Evolutionary conservation across 2,797 vertebrate species (phyloP).

Genomic region (Myripristis murdjan): DNA sequence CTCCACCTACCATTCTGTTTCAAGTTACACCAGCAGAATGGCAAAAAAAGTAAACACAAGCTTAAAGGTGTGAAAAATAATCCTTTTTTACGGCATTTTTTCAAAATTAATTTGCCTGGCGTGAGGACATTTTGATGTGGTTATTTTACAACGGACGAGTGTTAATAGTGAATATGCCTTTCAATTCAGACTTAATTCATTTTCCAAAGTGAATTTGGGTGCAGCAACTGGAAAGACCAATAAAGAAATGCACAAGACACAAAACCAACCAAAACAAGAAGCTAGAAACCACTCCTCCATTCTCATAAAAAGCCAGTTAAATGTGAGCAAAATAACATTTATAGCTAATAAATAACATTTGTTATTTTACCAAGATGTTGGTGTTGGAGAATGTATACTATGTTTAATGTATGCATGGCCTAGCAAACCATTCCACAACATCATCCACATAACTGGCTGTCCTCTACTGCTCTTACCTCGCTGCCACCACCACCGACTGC

Average conservation of each 20-base stretch:
- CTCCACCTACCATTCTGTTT: not conserved
- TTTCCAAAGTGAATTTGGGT: too few species aligned
- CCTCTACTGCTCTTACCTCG: constrained; percentile 85
- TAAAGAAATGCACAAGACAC: too few species aligned
- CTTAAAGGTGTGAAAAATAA: not conserved
- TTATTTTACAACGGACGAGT: constrained; percentile 17
- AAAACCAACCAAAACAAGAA: too few species aligned
- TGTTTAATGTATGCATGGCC: not conserved
- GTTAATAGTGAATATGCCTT: constrained; percentile 4
- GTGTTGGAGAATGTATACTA: too few species aligned
- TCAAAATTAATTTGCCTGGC: too few species aligned
- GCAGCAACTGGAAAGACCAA: too few species aligned
- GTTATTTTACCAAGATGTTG: too few species aligned
- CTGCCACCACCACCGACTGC: constrained; percentile 94
- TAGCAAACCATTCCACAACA: not conserved
- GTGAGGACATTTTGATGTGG: too few species aligned
- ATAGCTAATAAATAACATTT: too few species aligned
- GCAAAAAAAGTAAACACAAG: not conserved
- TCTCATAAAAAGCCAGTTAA: too few species aligned
- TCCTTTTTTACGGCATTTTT: not conserved
- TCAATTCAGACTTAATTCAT: not conserved
- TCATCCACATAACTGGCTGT: not conserved
- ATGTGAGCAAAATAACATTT: too few species aligned
- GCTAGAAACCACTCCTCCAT: too few species aligned
- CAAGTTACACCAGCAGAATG: constrained; percentile 8